phyloP scores from a whole-genome alignment of 2,113 vertebrate species.

The Seriola quinqueradiata region DNA sequence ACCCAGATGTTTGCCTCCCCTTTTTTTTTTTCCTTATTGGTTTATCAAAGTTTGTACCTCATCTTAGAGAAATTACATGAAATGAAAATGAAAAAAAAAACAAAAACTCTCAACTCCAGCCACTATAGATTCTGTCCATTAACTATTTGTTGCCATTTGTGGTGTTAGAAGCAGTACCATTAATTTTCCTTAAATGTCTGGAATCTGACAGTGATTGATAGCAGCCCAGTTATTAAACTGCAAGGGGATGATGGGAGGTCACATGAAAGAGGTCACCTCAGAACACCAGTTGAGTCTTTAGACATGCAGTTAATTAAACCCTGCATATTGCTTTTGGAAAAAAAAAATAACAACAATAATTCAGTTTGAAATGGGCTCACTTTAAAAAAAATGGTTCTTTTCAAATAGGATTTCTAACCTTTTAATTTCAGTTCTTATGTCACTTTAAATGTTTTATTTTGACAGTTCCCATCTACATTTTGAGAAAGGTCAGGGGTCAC shows the following conservation, averaged over 20 bases:
- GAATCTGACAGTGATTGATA: conserved; percentile 70
- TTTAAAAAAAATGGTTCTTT: conserved; percentile 1
- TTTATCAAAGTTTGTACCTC: conserved; percentile 65
- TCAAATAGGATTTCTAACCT: conserved; percentile 4
- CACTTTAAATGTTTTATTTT: conserved; percentile 24
- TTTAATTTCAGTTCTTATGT: conserved; percentile 16
- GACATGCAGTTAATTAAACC: conserved; percentile 52
- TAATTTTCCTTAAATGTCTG: conserved; percentile 40
- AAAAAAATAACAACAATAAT: not conserved
- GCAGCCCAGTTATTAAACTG: conserved; percentile 63
- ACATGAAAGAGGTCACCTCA: conserved; percentile 55
- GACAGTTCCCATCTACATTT: conserved; percentile 27
- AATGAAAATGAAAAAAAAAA: conserved; percentile 6
- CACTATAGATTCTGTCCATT: conserved; percentile 19
- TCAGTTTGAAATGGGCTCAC: not conserved
- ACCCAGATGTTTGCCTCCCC: conserved; percentile 54
- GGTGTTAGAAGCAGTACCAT: conserved; percentile 34
- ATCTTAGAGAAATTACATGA: conserved; percentile 31
- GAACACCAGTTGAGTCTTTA: conserved; percentile 62
- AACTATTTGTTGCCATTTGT: conserved; percentile 29
- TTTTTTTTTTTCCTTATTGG: conserved; percentile 23
- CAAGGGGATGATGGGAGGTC: conserved; percentile 52
- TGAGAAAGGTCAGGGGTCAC: conserved; percentile 54
- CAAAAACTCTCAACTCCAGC: not conserved
- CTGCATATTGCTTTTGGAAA: conserved; percentile 37